Percentiles rank a stretch among this genome's conserved stretches.
These are phyloP conservation scores for Sciurus carolinensis DNA, from an alignment of 2,797 vertebrate genomes.

Conservation along the genomic window DNA sequence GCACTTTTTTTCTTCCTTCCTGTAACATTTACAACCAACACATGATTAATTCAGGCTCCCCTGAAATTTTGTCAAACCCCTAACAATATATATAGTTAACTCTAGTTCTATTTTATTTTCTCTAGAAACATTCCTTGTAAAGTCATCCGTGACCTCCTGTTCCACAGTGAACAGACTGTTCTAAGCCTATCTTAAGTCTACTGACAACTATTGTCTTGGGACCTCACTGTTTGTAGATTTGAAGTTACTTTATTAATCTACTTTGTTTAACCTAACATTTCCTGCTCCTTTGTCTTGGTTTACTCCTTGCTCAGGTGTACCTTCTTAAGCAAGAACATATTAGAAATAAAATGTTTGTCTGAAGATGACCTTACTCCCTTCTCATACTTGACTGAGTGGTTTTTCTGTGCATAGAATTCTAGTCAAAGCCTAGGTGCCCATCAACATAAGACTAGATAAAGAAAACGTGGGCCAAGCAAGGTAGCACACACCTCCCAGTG, in stretches of 20 bases:
- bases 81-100: background rate
- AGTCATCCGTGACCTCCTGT: background rate
- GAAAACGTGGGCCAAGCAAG: too few relatives aligned
- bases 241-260: background rate
- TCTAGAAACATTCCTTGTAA: background rate
- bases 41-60: background rate
- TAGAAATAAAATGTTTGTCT: constrained; percentile 27
- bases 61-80: background rate
- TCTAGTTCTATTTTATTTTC: background rate
- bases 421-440: background rate
- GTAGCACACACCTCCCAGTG: too few relatives aligned
- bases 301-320: background rate
- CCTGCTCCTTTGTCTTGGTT: background rate
- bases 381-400: background rate
- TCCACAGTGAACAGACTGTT: background rate
- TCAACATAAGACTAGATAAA: too few relatives aligned
- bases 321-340: background rate
- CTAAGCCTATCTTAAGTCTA: background rate
- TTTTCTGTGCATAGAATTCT: background rate
- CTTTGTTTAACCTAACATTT: background rate
- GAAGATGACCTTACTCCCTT: background rate
- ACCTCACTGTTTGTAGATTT: background rate
- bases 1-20: background rate
- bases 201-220: background rate
- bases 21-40: background rate